Percentiles rank a stretch among this genome's conserved stretches.
Conservation (phyloP, 2,113 vertebrate genomes). For the Rhinogobius similis region DNA sequence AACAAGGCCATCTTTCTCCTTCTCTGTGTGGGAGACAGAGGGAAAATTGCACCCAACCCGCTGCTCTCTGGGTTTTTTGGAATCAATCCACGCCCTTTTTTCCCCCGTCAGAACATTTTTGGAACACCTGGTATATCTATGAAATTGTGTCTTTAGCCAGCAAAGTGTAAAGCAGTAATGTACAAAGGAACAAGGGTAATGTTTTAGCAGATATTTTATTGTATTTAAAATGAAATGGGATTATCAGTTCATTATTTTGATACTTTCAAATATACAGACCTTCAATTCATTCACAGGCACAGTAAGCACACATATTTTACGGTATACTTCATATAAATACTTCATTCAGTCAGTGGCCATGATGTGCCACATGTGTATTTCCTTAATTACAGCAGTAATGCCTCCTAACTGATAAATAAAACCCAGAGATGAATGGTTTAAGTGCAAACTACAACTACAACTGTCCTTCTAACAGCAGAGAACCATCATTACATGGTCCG, state of each 20-base stretch:
- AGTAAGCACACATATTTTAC: slow-evolving; percentile 33
- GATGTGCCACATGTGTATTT: slow-evolving; percentile 21
- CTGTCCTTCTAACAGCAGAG: slow-evolving; percentile 25
- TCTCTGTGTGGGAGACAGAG: slow-evolving; percentile 9
- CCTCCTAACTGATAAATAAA: slow-evolving; percentile 53
- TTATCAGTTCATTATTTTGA: slow-evolving; percentile 1
- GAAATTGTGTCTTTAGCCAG: neutral
- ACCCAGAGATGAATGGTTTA: slow-evolving; percentile 42
- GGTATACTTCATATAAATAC: slow-evolving; percentile 23
- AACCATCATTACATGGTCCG: slow-evolving; percentile 40
- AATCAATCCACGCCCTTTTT: slow-evolving; percentile 9
- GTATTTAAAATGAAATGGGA: neutral
- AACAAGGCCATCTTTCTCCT: slow-evolving; percentile 57
- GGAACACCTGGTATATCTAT: neutral
- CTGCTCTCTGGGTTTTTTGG: neutral
- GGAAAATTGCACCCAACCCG: neutral
- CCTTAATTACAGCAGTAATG: slow-evolving; percentile 38
- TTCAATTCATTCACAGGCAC: slow-evolving; percentile 30
- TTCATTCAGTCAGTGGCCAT: slow-evolving; percentile 1
- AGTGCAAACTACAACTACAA: slow-evolving; percentile 54
- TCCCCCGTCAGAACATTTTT: neutral
- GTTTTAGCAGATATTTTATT: neutral
- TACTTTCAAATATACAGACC: slow-evolving; percentile 4
- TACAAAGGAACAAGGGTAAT: neutral
- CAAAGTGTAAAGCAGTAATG: neutral